Base-by-base conservation (phyloP, 1,140 invertebrate species). In the Drosophila yakuba region DNA sequence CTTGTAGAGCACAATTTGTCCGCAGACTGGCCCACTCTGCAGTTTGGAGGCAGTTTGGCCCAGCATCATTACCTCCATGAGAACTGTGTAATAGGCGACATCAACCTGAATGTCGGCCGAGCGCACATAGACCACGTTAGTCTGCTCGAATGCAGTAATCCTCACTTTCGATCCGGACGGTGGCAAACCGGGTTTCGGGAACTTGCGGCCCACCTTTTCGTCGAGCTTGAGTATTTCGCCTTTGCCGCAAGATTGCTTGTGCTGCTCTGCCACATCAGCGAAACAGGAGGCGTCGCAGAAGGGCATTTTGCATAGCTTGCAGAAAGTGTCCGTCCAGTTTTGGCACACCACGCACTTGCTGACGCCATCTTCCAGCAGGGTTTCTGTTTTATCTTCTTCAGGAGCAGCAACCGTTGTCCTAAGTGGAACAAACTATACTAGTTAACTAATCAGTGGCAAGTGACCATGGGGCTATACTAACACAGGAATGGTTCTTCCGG, bases 81-180 rank as follows among this genome's bases (percentile, higher is more conserved):
- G 45, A 4, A 89, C 61, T 7, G 59, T 20, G n/a, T 51, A 58
- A 74, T 92, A 85, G 14, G 78, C 82, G 5, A 92, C 61, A 4
- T 83, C 48, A 12, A 52, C 44, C 2, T 39, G 38, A 6, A 52
- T 25, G 1, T 74, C 68, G 2, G 66, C 58, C 14, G 91, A 79
- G 8, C 85, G 80, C 17, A 92, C 61, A 55, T 90, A 92, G 6
- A 85, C 57, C 11, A 92, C 61, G 51, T 92, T 90, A 1, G 72
- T 78, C 50, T 91, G 90, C 17, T 71, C 66, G 10, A 92, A 82
- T 1, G 85, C 68, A 0, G 91, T 91, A 15, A 92, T 85, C 10
- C 64, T 68, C 1, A 92, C 91, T 14, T 28, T 64, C 15, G 47
- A 45, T 0, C 78, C 76, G 2, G 69, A 69, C 0, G 55, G 52